Percentiles rank a stretch among this genome's conserved stretches.
Evolutionary conservation across 2,113 vertebrate species (phyloP).

Genomic region (Sprattus sprattus): DNA sequence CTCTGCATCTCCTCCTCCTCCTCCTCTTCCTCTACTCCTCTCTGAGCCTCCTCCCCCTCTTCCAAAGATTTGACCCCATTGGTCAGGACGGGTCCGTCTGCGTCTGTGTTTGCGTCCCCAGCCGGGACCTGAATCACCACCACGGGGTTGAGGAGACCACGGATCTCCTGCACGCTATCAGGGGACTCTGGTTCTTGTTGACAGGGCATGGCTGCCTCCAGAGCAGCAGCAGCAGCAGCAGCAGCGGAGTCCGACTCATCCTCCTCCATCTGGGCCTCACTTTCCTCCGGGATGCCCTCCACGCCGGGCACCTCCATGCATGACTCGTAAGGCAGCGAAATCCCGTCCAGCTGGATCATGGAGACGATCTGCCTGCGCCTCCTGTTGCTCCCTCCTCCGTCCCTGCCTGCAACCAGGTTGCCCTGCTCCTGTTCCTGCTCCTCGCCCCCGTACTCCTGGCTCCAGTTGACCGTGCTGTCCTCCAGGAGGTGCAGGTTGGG

Average conservation of each 20-base stretch:
- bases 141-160: conserved; percentile 69
- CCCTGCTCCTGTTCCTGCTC: conserved; percentile 45
- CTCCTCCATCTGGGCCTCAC: conserved; percentile 21
- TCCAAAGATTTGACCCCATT: conserved; percentile 57
- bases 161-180: conserved; percentile 71
- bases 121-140: conserved; percentile 53
- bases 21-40: conserved; percentile 17
- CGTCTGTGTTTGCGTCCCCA: background rate
- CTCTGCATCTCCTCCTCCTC: conserved; percentile 46
- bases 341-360: conserved; percentile 81
- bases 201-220: conserved; percentile 39
- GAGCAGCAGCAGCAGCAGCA: background rate
- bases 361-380: conserved; percentile 87
- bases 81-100: background rate
- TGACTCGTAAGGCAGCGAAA: conserved; percentile 56
- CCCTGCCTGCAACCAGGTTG: background rate
- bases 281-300: conserved; percentile 59
- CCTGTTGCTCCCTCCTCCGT: conserved; percentile 44
- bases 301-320: conserved; percentile 59
- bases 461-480: conserved; percentile 81
- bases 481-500: conserved; percentile 88
- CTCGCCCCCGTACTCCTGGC: conserved; percentile 53
- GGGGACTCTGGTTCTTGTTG: conserved; percentile 50
- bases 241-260: conserved; percentile 20
- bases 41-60: conserved; percentile 47